Evolutionary conservation across 2,888 invertebrate species (phyloP), one percentile per base, ranked within the genome.

Genomic region (Tenthredo livida): DNA sequence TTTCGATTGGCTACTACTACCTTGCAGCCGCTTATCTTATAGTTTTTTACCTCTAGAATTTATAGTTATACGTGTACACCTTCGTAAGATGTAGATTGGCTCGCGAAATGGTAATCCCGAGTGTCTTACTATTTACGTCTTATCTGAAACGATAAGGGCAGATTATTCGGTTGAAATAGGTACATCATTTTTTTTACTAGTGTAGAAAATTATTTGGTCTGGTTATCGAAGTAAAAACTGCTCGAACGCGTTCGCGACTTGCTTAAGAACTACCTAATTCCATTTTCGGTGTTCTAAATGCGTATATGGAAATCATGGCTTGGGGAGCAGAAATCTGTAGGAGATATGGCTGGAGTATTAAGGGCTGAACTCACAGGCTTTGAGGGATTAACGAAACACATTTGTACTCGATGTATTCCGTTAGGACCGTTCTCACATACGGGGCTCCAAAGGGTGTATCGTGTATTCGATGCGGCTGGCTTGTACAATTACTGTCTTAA

Each of bases 311-410:
- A 33, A 33, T 67, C 33, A 6, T 67, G 67, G 67, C 7, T 33
- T 33, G 67, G 67, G 12, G 29, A 15, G 67, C 6, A 67, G 33
- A 33, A 29, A 15, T 15, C 67, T 33, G 33, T 67, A 33, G 5
- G 2, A 67, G 67, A 33, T 67, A 61, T n/a, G 37, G 61, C 25
- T 10, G 12, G 37, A 61, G 80, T 40, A 17, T 40, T 61, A 40
- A 40, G 80, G 80, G 61, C 61, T 61, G 25, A 80, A 80, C 61
- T 77, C 15, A 47, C 61, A 12, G 61, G 80, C 80, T 80, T 80
- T 61, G n/a, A 21, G 80, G 80, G 80, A 80, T 80, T 61, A 80
- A 80, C 61, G 61, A 40, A 61, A 80, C 58, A 80, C 80, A 61
- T 80, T 80, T 61, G 58, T 43, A 54, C 78, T 78, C 78, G 54